A percentile compares a stretch with the other conserved stretches of the same genome.
Evolutionary conservation across 2,888 invertebrate genomes (phyloP).

Genomic region (Drosophila kuntzei): DNA sequence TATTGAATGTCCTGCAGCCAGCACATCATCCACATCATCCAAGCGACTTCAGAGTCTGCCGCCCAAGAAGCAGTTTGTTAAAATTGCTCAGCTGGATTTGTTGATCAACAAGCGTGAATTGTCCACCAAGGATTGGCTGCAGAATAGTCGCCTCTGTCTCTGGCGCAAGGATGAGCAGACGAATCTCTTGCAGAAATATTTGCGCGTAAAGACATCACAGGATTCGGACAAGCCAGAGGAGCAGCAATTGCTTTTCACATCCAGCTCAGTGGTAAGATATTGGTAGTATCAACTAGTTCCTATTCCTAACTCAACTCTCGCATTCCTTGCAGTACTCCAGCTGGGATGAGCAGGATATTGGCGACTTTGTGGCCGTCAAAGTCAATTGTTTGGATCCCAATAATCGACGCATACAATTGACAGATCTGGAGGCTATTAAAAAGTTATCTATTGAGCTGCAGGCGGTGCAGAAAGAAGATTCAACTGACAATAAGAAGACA

Average conservation of each 20-base stretch:
- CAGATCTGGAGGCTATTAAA: slow-evolving; percentile 70
- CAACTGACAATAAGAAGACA: slow-evolving; percentile 40
- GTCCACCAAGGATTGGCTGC: slow-evolving; percentile 73
- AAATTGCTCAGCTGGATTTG: slow-evolving; percentile 68
- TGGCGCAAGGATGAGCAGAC: slow-evolving; percentile 85
- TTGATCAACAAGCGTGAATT: slow-evolving; percentile 84
- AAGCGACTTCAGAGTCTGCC: slow-evolving; percentile 68
- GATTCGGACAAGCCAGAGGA: slow-evolving; percentile 60
- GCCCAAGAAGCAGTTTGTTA: slow-evolving; percentile 79
- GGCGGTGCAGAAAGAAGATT: slow-evolving; percentile 39
- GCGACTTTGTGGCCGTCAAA: slow-evolving; percentile 83
- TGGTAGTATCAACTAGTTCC: background rate
- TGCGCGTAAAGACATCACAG: slow-evolving; percentile 79
- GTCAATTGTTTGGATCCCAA: slow-evolving; percentile 82
- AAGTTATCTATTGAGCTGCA: slow-evolving; percentile 63
- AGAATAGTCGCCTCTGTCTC: slow-evolving; percentile 83
- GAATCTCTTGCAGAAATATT: slow-evolving; percentile 84
- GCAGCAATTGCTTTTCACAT: slow-evolving; percentile 83
- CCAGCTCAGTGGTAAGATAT: slow-evolving; percentile 84
- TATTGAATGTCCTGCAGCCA: slow-evolving; percentile 59
- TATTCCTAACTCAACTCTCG: background rate
- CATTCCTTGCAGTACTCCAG: slow-evolving; percentile 82
- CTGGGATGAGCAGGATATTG: slow-evolving; percentile 84
- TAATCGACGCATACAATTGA: slow-evolving; percentile 81
- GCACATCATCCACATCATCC: slow-evolving; percentile 52